phyloP scores from a whole-genome alignment of 2,113 vertebrate species.

The Strigops habroptila region DNA sequence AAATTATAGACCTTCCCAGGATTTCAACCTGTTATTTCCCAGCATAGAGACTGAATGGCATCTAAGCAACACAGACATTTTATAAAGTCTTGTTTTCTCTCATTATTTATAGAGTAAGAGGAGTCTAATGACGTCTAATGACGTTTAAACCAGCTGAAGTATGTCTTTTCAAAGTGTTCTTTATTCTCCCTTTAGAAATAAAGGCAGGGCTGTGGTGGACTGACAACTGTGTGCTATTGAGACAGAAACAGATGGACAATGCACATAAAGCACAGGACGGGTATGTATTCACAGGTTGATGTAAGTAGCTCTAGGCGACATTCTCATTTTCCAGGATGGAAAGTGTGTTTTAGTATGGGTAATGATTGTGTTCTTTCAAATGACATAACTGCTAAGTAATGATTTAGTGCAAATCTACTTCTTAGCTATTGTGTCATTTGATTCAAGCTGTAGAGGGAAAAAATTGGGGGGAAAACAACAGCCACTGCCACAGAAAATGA shows the following conservation, averaged over 20 bases:
- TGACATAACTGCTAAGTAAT: background rate
- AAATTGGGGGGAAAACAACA: background rate
- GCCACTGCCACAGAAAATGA: background rate
- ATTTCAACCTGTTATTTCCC: background rate
- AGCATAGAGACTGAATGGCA: background rate
- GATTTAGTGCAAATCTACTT: background rate
- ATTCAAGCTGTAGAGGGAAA: background rate
- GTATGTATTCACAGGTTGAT: background rate
- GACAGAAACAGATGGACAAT: background rate
- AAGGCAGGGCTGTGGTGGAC: background rate
- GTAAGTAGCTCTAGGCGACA: background rate
- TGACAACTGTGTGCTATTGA: background rate
- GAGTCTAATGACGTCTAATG: background rate
- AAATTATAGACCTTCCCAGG: background rate
- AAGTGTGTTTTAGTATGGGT: background rate
- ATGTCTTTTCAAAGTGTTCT: background rate
- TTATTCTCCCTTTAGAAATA: slow-evolving; percentile 13
- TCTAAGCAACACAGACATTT: background rate
- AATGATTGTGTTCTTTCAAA: background rate
- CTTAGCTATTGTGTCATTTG: background rate
- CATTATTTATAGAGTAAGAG: background rate
- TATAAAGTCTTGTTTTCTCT: background rate
- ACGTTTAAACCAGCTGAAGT: background rate
- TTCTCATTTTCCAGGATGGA: background rate
- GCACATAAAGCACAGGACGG: background rate